Percentiles rank a stretch among this genome's conserved stretches.
Evolutionary conservation across 2,888 invertebrate species (phyloP).

Genomic region (Colostygia pectinataria): DNA sequence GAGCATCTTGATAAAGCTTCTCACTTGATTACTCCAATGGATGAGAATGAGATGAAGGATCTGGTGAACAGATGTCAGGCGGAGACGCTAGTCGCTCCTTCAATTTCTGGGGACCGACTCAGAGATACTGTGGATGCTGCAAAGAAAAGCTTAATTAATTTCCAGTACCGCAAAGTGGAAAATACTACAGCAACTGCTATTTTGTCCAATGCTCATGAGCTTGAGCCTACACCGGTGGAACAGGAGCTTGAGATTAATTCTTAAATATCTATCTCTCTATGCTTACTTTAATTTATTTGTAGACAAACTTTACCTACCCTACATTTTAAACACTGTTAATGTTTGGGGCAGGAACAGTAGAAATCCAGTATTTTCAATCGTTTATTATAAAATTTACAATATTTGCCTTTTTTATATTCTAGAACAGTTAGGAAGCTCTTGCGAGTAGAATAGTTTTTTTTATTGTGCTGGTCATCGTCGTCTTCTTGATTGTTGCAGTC

Average conservation of each 20-base stretch:
- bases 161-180: slow-evolving; percentile 61
- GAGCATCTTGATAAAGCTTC: slow-evolving; percentile 58
- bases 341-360: too few relatives aligned
- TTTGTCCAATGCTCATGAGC: slow-evolving; percentile 51
- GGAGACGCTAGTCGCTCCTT: slow-evolving; percentile 38
- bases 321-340: too few relatives aligned
- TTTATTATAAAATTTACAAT: too few relatives aligned
- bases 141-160: slow-evolving; percentile 63
- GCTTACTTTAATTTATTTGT: too few relatives aligned
- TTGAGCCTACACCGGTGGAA: slow-evolving; percentile 4
- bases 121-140: slow-evolving; percentile 65
- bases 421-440: too few relatives aligned
- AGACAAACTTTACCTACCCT: too few relatives aligned
- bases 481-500: too few relatives aligned
- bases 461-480: too few relatives aligned
- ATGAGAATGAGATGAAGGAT: slow-evolving; percentile 55
- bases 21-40: slow-evolving; percentile 52
- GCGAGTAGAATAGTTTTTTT: too few relatives aligned
- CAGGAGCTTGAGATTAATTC: slow-evolving; percentile 9
- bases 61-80: slow-evolving; percentile 57
- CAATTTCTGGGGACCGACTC: slow-evolving; percentile 49
- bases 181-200: slow-evolving; percentile 68
- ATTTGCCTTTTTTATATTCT: too few relatives aligned
- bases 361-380: too few relatives aligned
- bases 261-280: too few relatives aligned